phyloP scores from a whole-genome alignment of 2,113 vertebrate genomes.

The Halichoerus grypus region DNA sequence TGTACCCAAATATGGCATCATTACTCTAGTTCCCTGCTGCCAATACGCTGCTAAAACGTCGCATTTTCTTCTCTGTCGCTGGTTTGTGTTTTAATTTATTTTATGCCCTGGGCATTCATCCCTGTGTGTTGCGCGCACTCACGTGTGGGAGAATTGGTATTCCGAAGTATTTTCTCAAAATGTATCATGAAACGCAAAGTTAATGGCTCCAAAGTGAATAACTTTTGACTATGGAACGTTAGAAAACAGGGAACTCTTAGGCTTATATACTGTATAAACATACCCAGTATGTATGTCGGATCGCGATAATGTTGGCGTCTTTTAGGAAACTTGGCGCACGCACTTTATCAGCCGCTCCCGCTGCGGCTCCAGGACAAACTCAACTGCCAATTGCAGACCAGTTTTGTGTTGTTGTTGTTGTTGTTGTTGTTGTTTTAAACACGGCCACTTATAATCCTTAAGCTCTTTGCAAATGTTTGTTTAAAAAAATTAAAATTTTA shows the following conservation, averaged over 20 bases:
- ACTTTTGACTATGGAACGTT: conserved; percentile 22
- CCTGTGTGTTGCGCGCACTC: conserved; percentile 48
- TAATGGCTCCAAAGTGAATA: neutral
- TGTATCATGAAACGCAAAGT: conserved; percentile 43
- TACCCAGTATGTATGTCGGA: neutral
- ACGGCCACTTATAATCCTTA: conserved; percentile 87
- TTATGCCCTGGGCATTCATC: conserved; percentile 13
- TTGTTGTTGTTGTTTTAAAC: conserved; percentile 78
- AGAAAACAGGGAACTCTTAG: neutral
- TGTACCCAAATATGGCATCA: conserved; percentile 44
- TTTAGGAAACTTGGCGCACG: conserved; percentile 85
- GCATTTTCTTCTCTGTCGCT: conserved; percentile 54
- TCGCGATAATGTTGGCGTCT: conserved; percentile 61
- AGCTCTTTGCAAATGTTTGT: conserved; percentile 75
- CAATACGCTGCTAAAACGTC: conserved; percentile 79
- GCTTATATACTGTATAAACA: neutral
- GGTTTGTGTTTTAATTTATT: conserved; percentile 72
- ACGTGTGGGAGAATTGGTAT: conserved; percentile 45
- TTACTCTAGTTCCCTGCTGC: conserved; percentile 80
- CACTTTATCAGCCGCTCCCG: conserved; percentile 92
- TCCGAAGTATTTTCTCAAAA: conserved; percentile 42
- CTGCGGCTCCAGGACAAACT: conserved; percentile 78
- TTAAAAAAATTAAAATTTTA: conserved; percentile 73
- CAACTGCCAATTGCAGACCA: conserved; percentile 92
- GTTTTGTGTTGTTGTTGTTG: conserved; percentile 77